Conservation (phyloP, 2,113 vertebrate species). For the Pogonocichla stellata region DNA sequence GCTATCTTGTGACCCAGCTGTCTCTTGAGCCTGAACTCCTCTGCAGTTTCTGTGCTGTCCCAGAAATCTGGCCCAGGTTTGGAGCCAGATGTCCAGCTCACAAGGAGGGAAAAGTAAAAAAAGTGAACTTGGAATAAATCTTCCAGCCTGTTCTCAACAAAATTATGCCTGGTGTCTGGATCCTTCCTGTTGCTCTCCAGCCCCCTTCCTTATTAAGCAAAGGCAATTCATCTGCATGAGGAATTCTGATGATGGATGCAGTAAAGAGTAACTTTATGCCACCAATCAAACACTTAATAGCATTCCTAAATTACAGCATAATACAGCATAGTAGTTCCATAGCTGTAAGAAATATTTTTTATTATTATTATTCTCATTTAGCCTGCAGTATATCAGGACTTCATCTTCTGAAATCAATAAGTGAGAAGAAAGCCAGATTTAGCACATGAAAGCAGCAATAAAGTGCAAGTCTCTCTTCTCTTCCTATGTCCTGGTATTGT, state of each 20-base stretch:
- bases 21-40: not conserved
- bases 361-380: not conserved
- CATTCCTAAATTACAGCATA: not conserved
- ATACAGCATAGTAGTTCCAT: not conserved
- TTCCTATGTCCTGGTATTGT: not conserved
- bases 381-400: not conserved
- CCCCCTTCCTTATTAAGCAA: not conserved
- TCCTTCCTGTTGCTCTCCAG: not conserved
- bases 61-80: not conserved
- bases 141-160: not conserved
- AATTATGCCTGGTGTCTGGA: not conserved
- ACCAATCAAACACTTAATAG: not conserved
- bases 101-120: not conserved
- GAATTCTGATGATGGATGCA: not conserved
- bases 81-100: not conserved
- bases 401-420: slow-evolving; percentile 15
- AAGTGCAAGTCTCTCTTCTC: not conserved
- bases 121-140: not conserved
- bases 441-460: not conserved
- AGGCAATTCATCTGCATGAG: not conserved
- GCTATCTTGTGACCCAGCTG: not conserved
- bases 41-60: not conserved
- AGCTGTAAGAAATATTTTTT: not conserved
- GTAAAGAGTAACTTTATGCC: not conserved
- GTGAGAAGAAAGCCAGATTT: not conserved